These are phyloP conservation scores for Hypanus sabinus DNA, from an alignment of 2,113 vertebrate species.

Conservation along the genomic window DNA sequence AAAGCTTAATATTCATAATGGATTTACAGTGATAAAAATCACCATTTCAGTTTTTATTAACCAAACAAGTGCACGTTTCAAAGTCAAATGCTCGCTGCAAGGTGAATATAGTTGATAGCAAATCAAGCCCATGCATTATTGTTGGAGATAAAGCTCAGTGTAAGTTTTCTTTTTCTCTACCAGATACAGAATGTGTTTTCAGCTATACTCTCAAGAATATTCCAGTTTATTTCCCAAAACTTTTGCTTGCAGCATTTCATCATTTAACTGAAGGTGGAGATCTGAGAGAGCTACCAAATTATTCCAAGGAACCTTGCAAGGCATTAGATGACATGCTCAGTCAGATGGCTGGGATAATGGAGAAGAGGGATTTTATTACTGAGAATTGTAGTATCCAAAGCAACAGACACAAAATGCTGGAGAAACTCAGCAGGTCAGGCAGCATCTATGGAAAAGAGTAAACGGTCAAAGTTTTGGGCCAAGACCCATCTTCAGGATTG, in stretches of 20 bases:
- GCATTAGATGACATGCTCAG: not conserved
- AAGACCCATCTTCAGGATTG: no score
- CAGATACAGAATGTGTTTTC: not conserved
- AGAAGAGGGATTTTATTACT: not conserved
- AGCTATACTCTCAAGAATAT: not conserved
- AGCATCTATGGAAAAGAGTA: no score
- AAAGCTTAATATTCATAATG: not conserved
- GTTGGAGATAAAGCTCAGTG: not conserved
- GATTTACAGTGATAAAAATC: not conserved
- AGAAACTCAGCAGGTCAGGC: no score
- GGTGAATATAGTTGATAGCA: not conserved
- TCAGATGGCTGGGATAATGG: not conserved
- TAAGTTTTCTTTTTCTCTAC: not conserved
- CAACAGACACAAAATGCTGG: no score
- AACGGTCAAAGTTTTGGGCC: no score
- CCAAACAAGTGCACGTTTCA: not conserved
- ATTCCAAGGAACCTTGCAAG: not conserved
- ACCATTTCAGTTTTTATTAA: not conserved
- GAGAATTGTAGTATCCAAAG: not conserved
- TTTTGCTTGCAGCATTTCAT: not conserved
- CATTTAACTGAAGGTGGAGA: not conserved
- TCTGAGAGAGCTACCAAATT: not conserved
- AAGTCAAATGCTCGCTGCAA: not conserved
- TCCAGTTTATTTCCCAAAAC: not conserved
- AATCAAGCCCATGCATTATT: not conserved